Evolutionary conservation across 1,140 invertebrate species (phyloP).

Genomic region (Meteorus sp.): DNA sequence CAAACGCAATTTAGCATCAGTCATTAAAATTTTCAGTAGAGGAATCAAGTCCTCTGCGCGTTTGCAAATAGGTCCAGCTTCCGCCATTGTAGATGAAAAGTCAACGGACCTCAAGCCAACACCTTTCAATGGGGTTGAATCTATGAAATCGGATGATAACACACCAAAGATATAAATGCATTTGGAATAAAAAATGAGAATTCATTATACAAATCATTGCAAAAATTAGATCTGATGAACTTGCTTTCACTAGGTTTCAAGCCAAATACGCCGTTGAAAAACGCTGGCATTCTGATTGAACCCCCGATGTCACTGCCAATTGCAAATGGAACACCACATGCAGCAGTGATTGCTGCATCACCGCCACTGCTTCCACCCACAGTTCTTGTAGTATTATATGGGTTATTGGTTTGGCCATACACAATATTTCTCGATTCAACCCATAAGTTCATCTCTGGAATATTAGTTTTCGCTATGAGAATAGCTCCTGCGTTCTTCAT

Average conservation of each 20-base stretch:
- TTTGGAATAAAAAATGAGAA: background rate
- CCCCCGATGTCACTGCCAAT: slow-evolving; percentile 92
- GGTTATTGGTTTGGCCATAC: slow-evolving; percentile 90
- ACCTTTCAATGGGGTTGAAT: slow-evolving; percentile 57
- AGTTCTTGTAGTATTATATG: slow-evolving; percentile 81
- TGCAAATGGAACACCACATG: slow-evolving; percentile 82
- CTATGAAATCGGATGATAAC: slow-evolving; percentile 34
- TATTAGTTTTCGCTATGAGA: slow-evolving; percentile 87
- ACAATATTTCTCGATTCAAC: slow-evolving; percentile 88
- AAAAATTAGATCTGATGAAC: background rate
- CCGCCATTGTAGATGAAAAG: slow-evolving; percentile 65
- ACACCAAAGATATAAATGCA: slow-evolving; percentile 15
- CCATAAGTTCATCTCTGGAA: slow-evolving; percentile 88
- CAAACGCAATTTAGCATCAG: slow-evolving; percentile 52
- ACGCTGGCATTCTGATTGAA: slow-evolving; percentile 91
- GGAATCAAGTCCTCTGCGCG: slow-evolving; percentile 75
- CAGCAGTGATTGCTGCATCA: slow-evolving; percentile 72
- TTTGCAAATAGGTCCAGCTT: slow-evolving; percentile 78
- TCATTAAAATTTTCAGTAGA: slow-evolving; percentile 67
- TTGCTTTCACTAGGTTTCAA: slow-evolving; percentile 81
- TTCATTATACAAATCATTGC: background rate
- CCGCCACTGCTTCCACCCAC: slow-evolving; percentile 86
- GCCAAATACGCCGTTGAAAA: slow-evolving; percentile 93
- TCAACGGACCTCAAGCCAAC: slow-evolving; percentile 64
- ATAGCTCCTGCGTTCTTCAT: slow-evolving; percentile 85